A percentile compares a stretch with the other conserved stretches of the same genome.
Evolutionary conservation across 2,113 vertebrate genomes (phyloP).

Genomic region (Alces alces): DNA sequence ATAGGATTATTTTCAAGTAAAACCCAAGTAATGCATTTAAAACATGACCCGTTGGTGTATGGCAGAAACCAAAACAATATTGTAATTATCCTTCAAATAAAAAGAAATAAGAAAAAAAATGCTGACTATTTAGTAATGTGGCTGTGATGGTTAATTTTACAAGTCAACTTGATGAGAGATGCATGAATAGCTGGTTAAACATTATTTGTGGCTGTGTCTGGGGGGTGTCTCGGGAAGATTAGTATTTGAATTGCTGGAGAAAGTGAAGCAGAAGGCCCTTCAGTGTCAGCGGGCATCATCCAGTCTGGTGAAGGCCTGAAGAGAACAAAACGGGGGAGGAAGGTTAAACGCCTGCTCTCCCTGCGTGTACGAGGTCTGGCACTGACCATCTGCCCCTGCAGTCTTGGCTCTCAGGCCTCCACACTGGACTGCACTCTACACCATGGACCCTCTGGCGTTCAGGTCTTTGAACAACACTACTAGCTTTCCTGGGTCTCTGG

Average conservation of each 20-base stretch:
- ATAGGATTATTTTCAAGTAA: neutral
- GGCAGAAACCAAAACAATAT: neutral
- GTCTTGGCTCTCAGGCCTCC: neutral
- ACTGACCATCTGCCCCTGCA: rapidly evolving
- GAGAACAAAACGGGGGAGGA: neutral
- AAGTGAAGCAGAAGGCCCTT: neutral
- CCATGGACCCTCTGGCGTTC: neutral
- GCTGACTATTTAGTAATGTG: neutral
- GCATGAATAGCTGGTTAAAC: neutral
- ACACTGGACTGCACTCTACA: neutral
- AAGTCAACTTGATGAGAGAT: neutral
- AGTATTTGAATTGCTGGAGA: neutral
- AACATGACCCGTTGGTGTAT: neutral
- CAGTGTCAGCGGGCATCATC: no score
- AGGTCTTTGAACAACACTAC: neutral
- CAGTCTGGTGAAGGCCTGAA: neutral
- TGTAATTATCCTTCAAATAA: neutral
- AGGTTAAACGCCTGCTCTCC: rapidly evolving
- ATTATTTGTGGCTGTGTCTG: neutral
- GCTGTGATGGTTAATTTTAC: neutral
- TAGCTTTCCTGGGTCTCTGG: neutral
- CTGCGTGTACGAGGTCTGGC: neutral
- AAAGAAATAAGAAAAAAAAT: neutral
- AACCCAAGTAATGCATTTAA: neutral
- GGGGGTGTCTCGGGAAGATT: neutral